phyloP scores from a whole-genome alignment of 2,888 invertebrate genomes.

The Tiliacea aurago region DNA sequence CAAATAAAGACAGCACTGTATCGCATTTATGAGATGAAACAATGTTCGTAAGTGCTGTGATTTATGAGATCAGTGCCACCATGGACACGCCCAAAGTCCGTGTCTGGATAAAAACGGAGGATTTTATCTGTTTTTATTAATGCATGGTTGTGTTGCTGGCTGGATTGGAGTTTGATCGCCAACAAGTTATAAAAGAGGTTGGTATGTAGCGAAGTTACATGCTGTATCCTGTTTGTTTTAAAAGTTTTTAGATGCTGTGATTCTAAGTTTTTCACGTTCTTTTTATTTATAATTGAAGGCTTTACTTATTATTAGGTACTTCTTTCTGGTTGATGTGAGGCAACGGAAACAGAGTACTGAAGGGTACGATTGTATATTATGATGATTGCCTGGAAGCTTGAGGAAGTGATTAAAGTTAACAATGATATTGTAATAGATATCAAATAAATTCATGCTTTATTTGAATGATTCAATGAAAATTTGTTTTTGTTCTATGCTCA shows the following conservation, averaged over 20 bases:
- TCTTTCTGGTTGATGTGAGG: neutral
- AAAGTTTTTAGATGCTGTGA: neutral
- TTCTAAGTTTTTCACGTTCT: neutral
- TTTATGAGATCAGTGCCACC: constrained; percentile 81
- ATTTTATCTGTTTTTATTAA: constrained; percentile 54
- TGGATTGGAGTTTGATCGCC: constrained; percentile 30
- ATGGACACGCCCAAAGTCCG: constrained; percentile 70
- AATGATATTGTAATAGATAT: neutral
- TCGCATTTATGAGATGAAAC: constrained; percentile 82
- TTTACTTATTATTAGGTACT: no score
- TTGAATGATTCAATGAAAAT: neutral
- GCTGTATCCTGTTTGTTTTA: neutral
- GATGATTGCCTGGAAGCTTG: neutral
- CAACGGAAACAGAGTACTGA: neutral
- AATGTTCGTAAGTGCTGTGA: constrained; percentile 80
- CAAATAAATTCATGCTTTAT: neutral
- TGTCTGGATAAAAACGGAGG: constrained; percentile 51
- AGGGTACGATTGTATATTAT: neutral
- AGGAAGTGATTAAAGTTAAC: neutral
- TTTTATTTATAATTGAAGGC: neutral
- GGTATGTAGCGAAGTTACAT: constrained; percentile 4
- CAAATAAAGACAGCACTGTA: constrained; percentile 79
- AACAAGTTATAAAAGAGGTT: constrained; percentile 3
- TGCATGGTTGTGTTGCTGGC: constrained; percentile 47
- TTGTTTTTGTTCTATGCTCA: neutral